Percentiles rank a stretch among this genome's conserved stretches.
These are phyloP conservation scores for Sitophilus oryzae DNA, from an alignment of 1,140 invertebrate species.

Conservation along the genomic window DNA sequence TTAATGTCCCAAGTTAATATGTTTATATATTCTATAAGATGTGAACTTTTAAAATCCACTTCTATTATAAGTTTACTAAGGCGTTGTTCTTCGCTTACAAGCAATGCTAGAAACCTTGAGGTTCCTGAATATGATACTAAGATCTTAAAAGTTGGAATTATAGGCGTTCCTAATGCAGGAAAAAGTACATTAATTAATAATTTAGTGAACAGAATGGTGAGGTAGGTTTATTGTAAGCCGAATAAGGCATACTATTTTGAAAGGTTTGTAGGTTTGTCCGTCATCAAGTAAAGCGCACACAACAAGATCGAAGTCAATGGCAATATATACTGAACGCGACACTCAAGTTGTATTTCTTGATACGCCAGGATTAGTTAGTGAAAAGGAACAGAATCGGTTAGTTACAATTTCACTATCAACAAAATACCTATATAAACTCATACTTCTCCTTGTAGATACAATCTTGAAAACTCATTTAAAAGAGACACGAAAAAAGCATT, in stretches of 20 bases:
- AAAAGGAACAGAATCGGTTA: constrained; percentile 60
- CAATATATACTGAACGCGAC: constrained; percentile 63
- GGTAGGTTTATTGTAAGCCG: constrained; percentile 23
- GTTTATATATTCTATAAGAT: too few relatives aligned
- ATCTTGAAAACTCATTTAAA: constrained; percentile 60
- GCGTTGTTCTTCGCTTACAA: too few relatives aligned
- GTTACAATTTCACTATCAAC: neutral
- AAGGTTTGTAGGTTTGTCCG: constrained; percentile 67
- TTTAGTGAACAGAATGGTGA: constrained; percentile 73
- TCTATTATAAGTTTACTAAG: too few relatives aligned
- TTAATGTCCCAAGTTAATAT: too few relatives aligned
- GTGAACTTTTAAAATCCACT: too few relatives aligned
- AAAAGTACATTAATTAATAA: constrained; percentile 92
- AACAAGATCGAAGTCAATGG: constrained; percentile 66
- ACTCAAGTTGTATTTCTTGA: constrained; percentile 86
- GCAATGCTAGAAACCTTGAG: too few relatives aligned
- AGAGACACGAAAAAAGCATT: constrained; percentile 60
- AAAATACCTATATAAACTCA: neutral
- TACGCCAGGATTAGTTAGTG: constrained; percentile 73
- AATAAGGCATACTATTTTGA: neutral
- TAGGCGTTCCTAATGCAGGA: constrained; percentile 87
- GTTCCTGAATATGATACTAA: constrained; percentile 34
- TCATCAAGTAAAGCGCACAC: constrained; percentile 88
- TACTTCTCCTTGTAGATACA: constrained; percentile 50
- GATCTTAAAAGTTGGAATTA: constrained; percentile 75